phyloP scores from a whole-genome alignment of 2,797 vertebrate genomes.

The Sebastes jordani region DNA sequence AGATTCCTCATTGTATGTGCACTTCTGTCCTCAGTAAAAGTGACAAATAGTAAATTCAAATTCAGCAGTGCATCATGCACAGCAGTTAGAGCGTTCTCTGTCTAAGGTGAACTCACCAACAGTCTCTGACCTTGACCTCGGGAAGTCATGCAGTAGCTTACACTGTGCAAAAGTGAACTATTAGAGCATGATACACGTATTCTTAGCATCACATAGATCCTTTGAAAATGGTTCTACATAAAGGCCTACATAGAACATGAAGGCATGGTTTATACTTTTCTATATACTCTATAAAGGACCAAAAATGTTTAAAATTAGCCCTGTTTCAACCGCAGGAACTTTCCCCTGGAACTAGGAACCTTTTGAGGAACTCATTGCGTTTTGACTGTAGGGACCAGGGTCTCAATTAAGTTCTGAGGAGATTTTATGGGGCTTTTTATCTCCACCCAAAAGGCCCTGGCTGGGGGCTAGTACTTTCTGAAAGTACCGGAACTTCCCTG shows the following conservation, averaged over 20 bases:
- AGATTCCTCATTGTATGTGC: not conserved
- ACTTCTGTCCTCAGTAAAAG: not conserved
- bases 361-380: too few species aligned
- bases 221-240: not conserved
- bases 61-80: not conserved
- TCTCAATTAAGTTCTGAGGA: too few species aligned
- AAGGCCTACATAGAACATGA: not conserved
- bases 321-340: too few species aligned
- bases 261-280: not conserved
- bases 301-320: too few species aligned
- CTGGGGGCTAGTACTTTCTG: too few species aligned
- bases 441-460: too few species aligned
- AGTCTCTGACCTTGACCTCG: too few species aligned
- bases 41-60: not conserved
- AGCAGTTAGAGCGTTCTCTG: not conserved
- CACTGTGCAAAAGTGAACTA: not conserved
- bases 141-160: not conserved
- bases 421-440: too few species aligned
- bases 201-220: not conserved
- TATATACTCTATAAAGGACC: not conserved
- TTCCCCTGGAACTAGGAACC: not conserved
- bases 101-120: not conserved
- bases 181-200: not conserved
- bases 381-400: too few species aligned
- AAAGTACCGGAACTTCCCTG: too few species aligned